A percentile compares a stretch with the other conserved stretches of the same genome.
Evolutionary conservation across 2,888 invertebrate genomes (phyloP).

Genomic region (Itoplectis maculator): DNA sequence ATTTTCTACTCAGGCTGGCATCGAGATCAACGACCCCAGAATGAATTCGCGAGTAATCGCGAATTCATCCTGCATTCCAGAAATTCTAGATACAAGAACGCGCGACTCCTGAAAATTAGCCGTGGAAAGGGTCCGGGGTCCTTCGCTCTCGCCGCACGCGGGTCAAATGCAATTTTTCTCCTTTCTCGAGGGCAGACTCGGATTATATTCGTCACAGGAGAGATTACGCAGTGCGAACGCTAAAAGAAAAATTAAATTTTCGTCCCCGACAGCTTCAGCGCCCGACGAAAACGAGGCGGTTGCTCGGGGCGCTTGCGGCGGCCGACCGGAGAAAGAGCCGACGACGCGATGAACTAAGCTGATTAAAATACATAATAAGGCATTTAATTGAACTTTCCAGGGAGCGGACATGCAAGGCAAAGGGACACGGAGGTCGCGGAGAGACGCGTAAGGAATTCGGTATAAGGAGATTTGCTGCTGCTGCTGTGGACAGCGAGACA

Average conservation of each 20-base stretch:
- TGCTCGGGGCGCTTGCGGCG: neutral
- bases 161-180: constrained; percentile 9
- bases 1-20: no score
- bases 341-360: constrained; percentile 46
- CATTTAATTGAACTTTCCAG: constrained; percentile 52
- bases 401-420: neutral
- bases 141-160: neutral
- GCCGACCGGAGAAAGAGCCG: neutral
- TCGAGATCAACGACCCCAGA: no score
- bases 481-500: constrained; percentile 54
- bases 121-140: neutral
- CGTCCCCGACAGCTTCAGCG: neutral
- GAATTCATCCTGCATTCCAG: no score
- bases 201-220: constrained; percentile 32
- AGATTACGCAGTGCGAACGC: neutral
- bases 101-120: no score
- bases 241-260: constrained; percentile 26
- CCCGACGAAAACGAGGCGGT: neutral
- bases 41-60: no score
- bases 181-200: constrained; percentile 7
- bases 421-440: neutral
- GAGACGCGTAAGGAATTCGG: constrained; percentile 46
- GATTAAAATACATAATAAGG: constrained; percentile 60
- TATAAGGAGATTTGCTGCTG: constrained; percentile 63
- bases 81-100: no score